A percentile compares a stretch with the other conserved stretches of the same genome.
These are phyloP conservation scores for Zosterops hypoxanthus DNA, from an alignment of 2,113 vertebrate genomes.

Conservation along the genomic window DNA sequence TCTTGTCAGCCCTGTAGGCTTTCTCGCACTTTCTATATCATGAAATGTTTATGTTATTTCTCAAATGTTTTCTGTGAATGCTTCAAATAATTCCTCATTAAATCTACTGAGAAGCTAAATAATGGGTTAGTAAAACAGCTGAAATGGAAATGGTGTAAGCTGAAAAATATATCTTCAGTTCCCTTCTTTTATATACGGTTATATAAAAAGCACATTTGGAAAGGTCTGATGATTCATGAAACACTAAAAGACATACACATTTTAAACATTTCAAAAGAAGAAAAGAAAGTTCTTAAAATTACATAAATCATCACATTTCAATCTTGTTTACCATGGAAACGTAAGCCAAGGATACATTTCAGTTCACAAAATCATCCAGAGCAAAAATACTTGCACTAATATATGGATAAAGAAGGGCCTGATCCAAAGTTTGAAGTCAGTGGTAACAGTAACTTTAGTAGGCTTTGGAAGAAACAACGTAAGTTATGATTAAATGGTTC, in stretches of 20 bases:
- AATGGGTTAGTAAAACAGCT: slow-evolving; percentile 72
- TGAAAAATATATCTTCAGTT: slow-evolving; percentile 39
- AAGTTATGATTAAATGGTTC: not conserved
- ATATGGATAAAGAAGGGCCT: not conserved
- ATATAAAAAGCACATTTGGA: slow-evolving; percentile 49
- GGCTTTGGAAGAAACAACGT: not conserved
- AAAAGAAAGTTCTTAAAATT: slow-evolving; percentile 21
- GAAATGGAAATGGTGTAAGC: slow-evolving; percentile 62
- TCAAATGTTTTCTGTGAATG: not conserved
- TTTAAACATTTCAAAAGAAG: slow-evolving; percentile 32
- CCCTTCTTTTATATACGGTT: slow-evolving; percentile 13
- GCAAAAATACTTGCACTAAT: not conserved
- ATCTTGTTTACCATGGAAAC: not conserved
- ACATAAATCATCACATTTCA: not conserved
- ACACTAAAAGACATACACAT: not conserved
- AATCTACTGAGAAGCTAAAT: slow-evolving; percentile 70
- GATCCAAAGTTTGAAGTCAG: not conserved
- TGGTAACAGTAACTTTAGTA: not conserved
- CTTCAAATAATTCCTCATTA: slow-evolving; percentile 80
- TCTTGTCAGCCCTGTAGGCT: not conserved
- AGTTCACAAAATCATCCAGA: not conserved
- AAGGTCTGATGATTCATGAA: not conserved
- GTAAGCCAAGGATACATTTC: not conserved
- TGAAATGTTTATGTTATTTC: not conserved
- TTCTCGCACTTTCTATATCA: not conserved